Percentiles rank a stretch among this genome's conserved stretches.
Evolutionary conservation across 2,888 invertebrate species (phyloP).

Genomic region (Aproaerema taeniolella): DNA sequence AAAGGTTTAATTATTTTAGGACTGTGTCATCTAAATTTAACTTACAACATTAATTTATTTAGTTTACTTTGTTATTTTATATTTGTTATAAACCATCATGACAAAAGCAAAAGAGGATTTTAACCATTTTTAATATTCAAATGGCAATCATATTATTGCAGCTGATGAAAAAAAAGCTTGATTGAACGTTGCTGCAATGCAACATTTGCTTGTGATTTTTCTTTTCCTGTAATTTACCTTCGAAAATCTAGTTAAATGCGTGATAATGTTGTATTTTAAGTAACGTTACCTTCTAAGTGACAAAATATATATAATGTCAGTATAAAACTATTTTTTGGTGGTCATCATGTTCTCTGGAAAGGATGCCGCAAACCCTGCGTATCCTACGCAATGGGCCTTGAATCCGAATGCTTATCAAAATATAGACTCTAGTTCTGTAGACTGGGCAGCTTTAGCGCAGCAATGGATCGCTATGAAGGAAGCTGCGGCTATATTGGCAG

Average conservation of each 20-base stretch:
- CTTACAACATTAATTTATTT: no score
- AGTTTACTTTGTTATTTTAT: no score
- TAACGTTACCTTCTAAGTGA: no score
- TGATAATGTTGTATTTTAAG: constrained; percentile 19
- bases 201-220: constrained; percentile 14
- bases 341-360: constrained; percentile 76
- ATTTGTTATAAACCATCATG: no score
- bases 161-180: constrained; percentile 6
- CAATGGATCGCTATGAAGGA: constrained; percentile 99
- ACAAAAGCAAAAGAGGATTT: no score
- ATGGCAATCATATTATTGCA: not conserved
- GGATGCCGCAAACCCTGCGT: constrained; percentile 79
- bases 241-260: constrained; percentile 11
- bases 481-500: constrained; percentile 77
- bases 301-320: no score
- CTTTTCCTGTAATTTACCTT: constrained; percentile 6
- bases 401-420: constrained; percentile 90
- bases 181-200: no score
- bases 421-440: constrained; percentile 90
- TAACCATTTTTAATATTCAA: no score
- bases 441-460: constrained; percentile 97
- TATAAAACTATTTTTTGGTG: constrained; percentile 18
- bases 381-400: constrained; percentile 87
- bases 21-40: no score
- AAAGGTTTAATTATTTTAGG: no score